Conservation (phyloP, 2,888 invertebrate genomes). For the Morpho helenor region DNA sequence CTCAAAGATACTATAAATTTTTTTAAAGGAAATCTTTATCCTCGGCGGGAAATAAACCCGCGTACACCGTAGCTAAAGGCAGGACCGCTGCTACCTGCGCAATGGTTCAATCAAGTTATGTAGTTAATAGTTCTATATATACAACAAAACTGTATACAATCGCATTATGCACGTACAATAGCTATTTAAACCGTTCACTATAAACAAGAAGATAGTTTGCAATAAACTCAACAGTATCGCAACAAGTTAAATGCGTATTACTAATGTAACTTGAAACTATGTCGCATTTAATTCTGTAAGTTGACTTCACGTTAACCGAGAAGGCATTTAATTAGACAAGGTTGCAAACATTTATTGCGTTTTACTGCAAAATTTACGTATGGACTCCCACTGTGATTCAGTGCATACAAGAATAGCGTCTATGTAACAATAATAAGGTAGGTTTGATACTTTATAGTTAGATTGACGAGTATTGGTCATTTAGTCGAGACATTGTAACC, state of each 20-base stretch:
- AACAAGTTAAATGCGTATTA: constrained; percentile 21
- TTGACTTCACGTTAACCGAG: constrained; percentile 12
- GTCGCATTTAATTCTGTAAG: constrained; percentile 23
- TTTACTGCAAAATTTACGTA: constrained; percentile 29
- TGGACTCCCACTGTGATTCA: constrained; percentile 55
- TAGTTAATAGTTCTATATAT: no score
- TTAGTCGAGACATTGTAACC: constrained; percentile 13
- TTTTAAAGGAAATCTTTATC: no score
- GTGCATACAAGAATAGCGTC: constrained; percentile 45
- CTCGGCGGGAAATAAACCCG: no score
- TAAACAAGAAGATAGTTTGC: constrained; percentile 17
- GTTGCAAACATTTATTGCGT: constrained; percentile 39
- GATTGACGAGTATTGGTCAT: constrained; percentile 30
- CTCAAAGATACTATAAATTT: no score
- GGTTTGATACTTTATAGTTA: constrained; percentile 29
- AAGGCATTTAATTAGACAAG: constrained; percentile 35
- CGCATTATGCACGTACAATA: no score
- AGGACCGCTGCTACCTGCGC: no score
- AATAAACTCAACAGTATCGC: constrained; percentile 17
- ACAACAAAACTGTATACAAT: no score
- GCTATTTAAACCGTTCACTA: constrained; percentile 2
- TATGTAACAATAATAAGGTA: constrained; percentile 35
- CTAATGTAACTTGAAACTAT: constrained; percentile 30
- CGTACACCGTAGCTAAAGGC: no score
- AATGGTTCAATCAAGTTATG: no score